Evolutionary conservation across 2,888 invertebrate species (phyloP).

Genomic region (Acleris cristana): DNA sequence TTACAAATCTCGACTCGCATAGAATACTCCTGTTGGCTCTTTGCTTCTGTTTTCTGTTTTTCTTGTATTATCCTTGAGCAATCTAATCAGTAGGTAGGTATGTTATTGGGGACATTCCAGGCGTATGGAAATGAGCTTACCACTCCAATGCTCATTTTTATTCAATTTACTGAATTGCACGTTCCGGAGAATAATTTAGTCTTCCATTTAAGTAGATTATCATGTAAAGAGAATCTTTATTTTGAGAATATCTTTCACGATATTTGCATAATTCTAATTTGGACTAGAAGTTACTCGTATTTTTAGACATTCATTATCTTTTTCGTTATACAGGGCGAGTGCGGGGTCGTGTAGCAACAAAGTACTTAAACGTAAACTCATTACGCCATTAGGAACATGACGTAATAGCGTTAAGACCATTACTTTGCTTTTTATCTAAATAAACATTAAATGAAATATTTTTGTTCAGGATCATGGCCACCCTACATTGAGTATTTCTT

Average conservation of each 20-base stretch:
- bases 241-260: conserved; percentile 3
- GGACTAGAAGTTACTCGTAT: background rate
- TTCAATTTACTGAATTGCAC: conserved; percentile 24
- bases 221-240: conserved; percentile 18
- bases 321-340: background rate
- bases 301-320: background rate
- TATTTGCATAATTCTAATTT: conserved; percentile 4
- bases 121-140: conserved; percentile 7
- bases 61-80: conserved; percentile 8
- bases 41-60: background rate
- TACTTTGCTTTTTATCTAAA: too few relatives aligned
- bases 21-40: too few relatives aligned
- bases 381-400: too few relatives aligned
- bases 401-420: too few relatives aligned
- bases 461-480: too few relatives aligned
- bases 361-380: too few relatives aligned
- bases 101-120: background rate
- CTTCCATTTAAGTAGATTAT: conserved; percentile 18
- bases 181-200: conserved; percentile 14
- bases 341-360: too few relatives aligned
- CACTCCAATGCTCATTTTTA: conserved; percentile 21
- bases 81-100: conserved; percentile 5
- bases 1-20: too few relatives aligned
- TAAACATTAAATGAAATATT: too few relatives aligned
- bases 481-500: too few relatives aligned